A percentile compares a stretch with the other conserved stretches of the same genome.
Evolutionary conservation across 2,113 vertebrate species (phyloP).

Genomic region (Todiramphus saurophagus): DNA sequence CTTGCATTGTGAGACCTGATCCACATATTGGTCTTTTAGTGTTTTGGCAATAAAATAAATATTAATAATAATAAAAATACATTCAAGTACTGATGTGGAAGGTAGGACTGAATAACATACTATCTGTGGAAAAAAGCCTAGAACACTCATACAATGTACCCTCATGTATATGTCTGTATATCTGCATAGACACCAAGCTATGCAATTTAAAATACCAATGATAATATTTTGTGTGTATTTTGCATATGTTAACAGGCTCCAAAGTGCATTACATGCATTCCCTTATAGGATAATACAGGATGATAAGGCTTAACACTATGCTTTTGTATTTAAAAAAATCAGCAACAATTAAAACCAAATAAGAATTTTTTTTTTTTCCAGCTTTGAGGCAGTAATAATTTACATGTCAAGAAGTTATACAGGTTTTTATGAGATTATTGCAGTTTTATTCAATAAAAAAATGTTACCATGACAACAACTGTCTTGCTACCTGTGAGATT

Average conservation of each 20-base stretch:
- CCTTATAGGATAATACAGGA: background rate
- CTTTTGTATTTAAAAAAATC: background rate
- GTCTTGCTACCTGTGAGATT: conserved; percentile 59
- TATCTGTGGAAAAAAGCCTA: background rate
- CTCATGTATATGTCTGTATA: background rate
- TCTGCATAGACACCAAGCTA: background rate
- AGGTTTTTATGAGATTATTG: conserved; percentile 67
- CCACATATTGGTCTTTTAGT: background rate
- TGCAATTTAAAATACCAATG: background rate
- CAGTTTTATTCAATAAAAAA: conserved; percentile 56
- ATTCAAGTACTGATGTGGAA: background rate
- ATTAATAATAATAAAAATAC: background rate
- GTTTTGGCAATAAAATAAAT: background rate
- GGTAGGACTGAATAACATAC: background rate
- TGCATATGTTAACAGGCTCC: background rate
- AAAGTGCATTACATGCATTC: background rate
- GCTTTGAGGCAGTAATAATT: conserved; percentile 67
- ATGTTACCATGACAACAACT: conserved; percentile 68
- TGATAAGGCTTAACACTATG: background rate
- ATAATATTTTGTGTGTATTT: background rate
- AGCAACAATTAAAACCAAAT: background rate
- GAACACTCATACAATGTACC: background rate
- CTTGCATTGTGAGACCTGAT: background rate
- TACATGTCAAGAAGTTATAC: conserved; percentile 69
- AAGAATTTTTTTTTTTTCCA: background rate